Evolutionary conservation across 2,888 invertebrate species (phyloP), one percentile per base, ranked within the genome.

Genomic region (Hoplodrina ambigua): DNA sequence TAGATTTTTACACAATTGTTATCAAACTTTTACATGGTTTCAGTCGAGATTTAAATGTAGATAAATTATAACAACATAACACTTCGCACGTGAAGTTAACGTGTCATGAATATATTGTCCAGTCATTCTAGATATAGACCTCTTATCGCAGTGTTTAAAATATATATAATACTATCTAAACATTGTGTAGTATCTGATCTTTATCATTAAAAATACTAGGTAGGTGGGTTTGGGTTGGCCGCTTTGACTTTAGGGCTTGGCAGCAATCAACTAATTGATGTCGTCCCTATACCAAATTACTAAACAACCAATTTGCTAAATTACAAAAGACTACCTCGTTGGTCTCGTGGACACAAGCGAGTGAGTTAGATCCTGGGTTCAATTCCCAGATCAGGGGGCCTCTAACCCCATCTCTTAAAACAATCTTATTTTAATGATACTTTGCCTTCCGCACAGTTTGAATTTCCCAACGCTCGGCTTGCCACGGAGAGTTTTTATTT

Each of bases 131-230:
- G 7, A 15, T 58, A 15, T 4, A 17, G 8, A 20, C 25, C 8
- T 59, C 25, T 44, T 20, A 33, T 25, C 7, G 20, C 20, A 50
- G 25, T 20, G 25, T 50, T 69, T 33, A 10, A 41, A 13, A 25
- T 25, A 25, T 25, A 25, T 1, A 2, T 46, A 30, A 13, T 15
- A 0, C 41, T 41, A 46, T 19, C 20, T 17, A 10, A 55, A 44
- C 20, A 4, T 30, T 41, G 20, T 37, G 17, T 37, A 20, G 2
- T 46, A 50, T 50, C 19, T 17, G 17, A 33, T 49, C n/a, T 41
- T 58, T 70, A 58, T 44, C 25, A 20, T 44, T 3, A 4, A 69
- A 62, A 41, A 15, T 33, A 67, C 19, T 13, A 19, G 17, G 17
- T 46, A 46, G 46, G 46, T 46, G 46, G 15, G 19, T 0, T 15